phyloP scores from a whole-genome alignment of 1,140 invertebrate species.

The Manduca sexta region DNA sequence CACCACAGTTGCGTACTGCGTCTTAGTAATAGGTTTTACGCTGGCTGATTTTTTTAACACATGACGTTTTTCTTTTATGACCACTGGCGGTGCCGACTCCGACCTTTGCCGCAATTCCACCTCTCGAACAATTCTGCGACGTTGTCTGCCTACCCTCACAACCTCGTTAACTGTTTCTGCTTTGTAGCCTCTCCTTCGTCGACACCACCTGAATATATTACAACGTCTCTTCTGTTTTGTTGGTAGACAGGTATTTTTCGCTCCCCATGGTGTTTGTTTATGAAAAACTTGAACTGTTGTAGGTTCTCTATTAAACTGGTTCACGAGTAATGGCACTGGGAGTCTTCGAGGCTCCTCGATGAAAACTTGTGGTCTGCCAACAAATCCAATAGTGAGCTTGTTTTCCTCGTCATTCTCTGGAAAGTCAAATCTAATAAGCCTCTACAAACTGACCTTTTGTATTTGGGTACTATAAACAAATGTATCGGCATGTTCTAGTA shows the following conservation, averaged over 20 bases:
- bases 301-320: conserved; percentile 8
- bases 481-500: neutral
- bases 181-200: conserved; percentile 18
- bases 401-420: neutral
- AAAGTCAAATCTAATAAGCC: neutral
- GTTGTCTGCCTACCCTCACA: neutral
- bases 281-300: conserved; percentile 8
- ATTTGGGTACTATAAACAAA: conserved; percentile 6
- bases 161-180: neutral
- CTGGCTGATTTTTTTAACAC: neutral
- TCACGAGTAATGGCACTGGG: conserved; percentile 14
- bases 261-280: neutral
- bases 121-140: too few relatives aligned
- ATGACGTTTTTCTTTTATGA: conserved; percentile 11
- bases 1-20: neutral
- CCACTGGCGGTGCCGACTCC: conserved; percentile 1
- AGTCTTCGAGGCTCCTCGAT: conserved; percentile 15
- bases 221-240: neutral
- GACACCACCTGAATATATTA: conserved; percentile 25
- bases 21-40: neutral
- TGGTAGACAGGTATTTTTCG: neutral
- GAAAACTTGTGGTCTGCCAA: conserved; percentile 17
- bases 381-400: conserved; percentile 8
- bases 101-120: neutral
- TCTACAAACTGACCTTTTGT: conserved; percentile 4